Conservation (phyloP, 2,888 invertebrate genomes). For the Geophilus truncorum region DNA sequence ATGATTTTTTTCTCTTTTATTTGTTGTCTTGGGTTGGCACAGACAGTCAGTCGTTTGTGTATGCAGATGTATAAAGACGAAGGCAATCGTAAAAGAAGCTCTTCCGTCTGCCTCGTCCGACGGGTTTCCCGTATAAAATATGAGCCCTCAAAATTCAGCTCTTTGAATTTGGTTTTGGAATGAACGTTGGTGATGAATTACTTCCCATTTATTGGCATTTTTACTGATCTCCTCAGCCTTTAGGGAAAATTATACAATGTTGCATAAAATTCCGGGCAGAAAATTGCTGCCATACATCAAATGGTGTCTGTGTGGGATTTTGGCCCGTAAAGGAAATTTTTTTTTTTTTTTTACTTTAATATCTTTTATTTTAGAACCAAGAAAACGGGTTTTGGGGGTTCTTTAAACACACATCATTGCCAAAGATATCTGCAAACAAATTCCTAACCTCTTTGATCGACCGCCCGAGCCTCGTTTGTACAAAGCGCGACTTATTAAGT, state of each 20-base stretch:
- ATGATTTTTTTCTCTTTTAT: neutral
- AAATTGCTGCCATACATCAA: conserved; percentile 32
- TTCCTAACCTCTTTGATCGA: neutral
- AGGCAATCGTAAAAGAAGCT: neutral
- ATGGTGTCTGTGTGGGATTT: conserved; percentile 20
- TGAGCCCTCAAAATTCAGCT: conserved; percentile 30
- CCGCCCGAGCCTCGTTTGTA: neutral
- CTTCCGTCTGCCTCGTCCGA: conserved; percentile 10
- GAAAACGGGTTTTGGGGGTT: neutral
- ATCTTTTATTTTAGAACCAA: neutral
- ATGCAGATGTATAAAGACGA: neutral
- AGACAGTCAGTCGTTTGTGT: neutral
- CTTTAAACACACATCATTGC: neutral
- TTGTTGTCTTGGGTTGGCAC: neutral
- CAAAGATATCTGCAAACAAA: neutral
- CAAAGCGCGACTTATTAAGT: neutral
- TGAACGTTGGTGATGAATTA: conserved; percentile 29
- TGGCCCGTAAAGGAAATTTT: neutral
- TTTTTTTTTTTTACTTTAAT: neutral
- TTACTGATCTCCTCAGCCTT: conserved; percentile 32
- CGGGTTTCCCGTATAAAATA: conserved; percentile 22
- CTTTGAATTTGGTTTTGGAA: conserved; percentile 25
- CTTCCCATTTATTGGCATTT: conserved; percentile 32
- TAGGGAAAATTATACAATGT: conserved; percentile 31
- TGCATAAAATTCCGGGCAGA: conserved; percentile 29